Evolutionary conservation across 2,113 vertebrate genomes (phyloP).

Genomic region (Daboia siamensis): DNA sequence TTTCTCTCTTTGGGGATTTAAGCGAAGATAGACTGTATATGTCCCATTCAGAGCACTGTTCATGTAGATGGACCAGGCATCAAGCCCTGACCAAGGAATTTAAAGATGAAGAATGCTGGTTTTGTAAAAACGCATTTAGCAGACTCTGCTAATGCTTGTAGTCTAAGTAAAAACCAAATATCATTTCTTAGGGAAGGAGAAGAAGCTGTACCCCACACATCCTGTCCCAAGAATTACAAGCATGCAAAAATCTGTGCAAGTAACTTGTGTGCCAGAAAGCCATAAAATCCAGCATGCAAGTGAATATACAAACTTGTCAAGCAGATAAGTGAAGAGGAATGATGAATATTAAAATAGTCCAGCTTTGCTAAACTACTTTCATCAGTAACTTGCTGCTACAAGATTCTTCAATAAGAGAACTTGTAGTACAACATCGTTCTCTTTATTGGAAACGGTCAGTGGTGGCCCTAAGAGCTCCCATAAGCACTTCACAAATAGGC

Average conservation of each 20-base stretch:
- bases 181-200: not conserved
- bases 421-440: slow-evolving; percentile 2
- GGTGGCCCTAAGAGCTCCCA: not conserved
- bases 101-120: not conserved
- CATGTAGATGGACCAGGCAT: not conserved
- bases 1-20: not conserved
- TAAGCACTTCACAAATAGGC: slow-evolving; percentile 12
- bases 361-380: not conserved
- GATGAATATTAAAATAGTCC: not conserved
- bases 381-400: slow-evolving; percentile 8
- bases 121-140: not conserved
- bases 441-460: slow-evolving; percentile 24
- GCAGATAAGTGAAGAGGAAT: not conserved
- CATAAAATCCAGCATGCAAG: not conserved
- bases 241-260: not conserved
- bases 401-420: not conserved
- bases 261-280: not conserved
- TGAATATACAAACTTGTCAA: slow-evolving; percentile 1
- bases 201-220: not conserved
- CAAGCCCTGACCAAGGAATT: not conserved
- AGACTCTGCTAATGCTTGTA: not conserved
- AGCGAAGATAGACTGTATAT: not conserved
- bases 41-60: not conserved
- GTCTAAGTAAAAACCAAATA: not conserved
- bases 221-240: not conserved